Percentiles rank a stretch among this genome's conserved stretches.
Conservation (phyloP, 2,888 invertebrate species). For the Synanthedon tipuliformis region DNA sequence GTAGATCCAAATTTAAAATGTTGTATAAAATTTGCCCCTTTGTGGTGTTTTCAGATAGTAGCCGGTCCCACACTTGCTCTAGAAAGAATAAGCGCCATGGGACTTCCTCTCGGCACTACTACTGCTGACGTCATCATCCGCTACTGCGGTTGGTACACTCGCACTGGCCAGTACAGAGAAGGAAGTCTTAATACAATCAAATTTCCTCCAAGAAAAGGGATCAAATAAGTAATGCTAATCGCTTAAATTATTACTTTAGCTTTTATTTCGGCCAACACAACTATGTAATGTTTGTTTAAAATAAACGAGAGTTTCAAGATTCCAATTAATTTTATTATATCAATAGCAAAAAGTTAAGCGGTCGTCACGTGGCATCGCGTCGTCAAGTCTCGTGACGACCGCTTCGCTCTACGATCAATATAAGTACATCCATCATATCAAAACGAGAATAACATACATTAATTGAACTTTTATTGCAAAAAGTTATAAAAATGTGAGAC, state of each 20-base stretch:
- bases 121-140: conserved; percentile 37
- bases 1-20: not conserved
- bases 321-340: no score
- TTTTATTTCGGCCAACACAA: no score
- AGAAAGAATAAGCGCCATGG: conserved; percentile 57
- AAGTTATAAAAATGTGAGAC: not conserved
- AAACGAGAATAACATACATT: no score
- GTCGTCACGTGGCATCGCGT: no score
- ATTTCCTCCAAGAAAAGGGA: conserved; percentile 36
- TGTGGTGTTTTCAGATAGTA: conserved; percentile 28
- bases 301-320: no score
- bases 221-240: not conserved
- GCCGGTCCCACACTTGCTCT: conserved; percentile 43
- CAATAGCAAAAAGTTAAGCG: no score
- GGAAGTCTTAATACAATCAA: conserved; percentile 42
- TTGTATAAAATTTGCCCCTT: not conserved
- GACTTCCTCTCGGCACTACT: conserved; percentile 49
- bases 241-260: no score
- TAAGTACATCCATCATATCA: no score
- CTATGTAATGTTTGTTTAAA: no score
- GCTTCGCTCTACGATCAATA: no score
- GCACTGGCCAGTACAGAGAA: conserved; percentile 34
- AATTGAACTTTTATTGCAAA: conserved; percentile 2
- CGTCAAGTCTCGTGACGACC: no score
- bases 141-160: conserved; percentile 39